A percentile compares a stretch with the other conserved stretches of the same genome.
phyloP scores from a whole-genome alignment of 2,888 invertebrate species.

The Drosophila rellima region DNA sequence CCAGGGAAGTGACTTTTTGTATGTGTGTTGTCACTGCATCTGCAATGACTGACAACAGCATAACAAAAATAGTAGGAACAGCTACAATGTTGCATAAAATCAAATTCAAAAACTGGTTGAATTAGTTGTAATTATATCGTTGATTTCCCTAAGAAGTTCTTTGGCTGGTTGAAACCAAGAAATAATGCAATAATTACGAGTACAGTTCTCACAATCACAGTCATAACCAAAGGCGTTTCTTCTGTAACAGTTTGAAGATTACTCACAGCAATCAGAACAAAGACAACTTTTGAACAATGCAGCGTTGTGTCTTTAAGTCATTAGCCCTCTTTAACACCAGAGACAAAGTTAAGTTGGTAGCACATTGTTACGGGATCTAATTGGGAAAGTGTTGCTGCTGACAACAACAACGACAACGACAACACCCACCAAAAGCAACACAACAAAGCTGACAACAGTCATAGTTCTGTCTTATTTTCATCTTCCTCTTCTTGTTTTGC shows the following conservation, averaged over 20 bases:
- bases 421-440: slow-evolving; percentile 17
- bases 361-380: slow-evolving; percentile 42
- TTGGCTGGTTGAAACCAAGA: slow-evolving; percentile 13
- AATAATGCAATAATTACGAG: slow-evolving; percentile 24
- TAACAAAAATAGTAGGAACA: neutral
- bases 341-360: slow-evolving; percentile 29
- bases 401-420: slow-evolving; percentile 26
- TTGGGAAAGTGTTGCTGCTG: slow-evolving; percentile 75
- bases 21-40: slow-evolving; percentile 24
- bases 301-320: slow-evolving; percentile 61
- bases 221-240: slow-evolving; percentile 42
- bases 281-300: slow-evolving; percentile 42
- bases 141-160: slow-evolving; percentile 7
- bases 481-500: slow-evolving; percentile 6
- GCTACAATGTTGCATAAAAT: neutral
- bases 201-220: slow-evolving; percentile 36
- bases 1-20: slow-evolving; percentile 21
- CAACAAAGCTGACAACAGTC: slow-evolving; percentile 16
- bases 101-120: slow-evolving; percentile 25
- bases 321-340: slow-evolving; percentile 57
- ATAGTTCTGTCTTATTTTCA: neutral
- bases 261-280: slow-evolving; percentile 39
- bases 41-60: slow-evolving; percentile 43
- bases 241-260: slow-evolving; percentile 51
- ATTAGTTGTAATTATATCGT: slow-evolving; percentile 11